These are phyloP conservation scores for Gobius niger DNA, from an alignment of 2,113 vertebrate genomes.

Conservation along the genomic window DNA sequence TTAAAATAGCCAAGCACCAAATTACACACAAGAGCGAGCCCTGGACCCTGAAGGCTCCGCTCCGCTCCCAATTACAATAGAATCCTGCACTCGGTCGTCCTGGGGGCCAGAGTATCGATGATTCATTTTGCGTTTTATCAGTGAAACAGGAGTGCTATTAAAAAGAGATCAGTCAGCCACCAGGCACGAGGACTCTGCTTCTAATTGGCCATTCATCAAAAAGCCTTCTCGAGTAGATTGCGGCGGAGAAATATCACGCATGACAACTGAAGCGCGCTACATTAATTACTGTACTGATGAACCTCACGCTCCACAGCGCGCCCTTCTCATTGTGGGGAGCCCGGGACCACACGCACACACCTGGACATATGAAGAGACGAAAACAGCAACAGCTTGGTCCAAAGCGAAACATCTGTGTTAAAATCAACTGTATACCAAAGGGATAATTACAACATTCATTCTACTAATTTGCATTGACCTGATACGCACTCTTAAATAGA, in stretches of 20 bases:
- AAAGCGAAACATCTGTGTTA: conserved; percentile 4
- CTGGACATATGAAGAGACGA: conserved; percentile 25
- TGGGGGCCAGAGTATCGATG: conserved; percentile 68
- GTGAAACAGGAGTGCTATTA: conserved; percentile 79
- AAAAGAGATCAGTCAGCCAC: conserved; percentile 79
- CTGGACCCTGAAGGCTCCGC: conserved; percentile 27
- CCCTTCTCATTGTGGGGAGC: conserved; percentile 21
- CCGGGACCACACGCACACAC: conserved; percentile 32
- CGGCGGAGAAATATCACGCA: conserved; percentile 63
- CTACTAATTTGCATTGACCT: not conserved
- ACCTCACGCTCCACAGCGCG: conserved; percentile 42
- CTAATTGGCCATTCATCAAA: conserved; percentile 83
- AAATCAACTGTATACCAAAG: conserved; percentile 1
- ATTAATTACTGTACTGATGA: conserved; percentile 74
- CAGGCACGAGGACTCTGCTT: conserved; percentile 67
- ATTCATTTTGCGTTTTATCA: conserved; percentile 80
- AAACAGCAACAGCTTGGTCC: conserved; percentile 3
- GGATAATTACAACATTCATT: conserved; percentile 5
- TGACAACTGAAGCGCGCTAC: conserved; percentile 71
- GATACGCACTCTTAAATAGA: not conserved
- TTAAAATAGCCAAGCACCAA: conserved; percentile 15
- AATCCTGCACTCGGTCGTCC: conserved; percentile 52
- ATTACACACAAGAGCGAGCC: conserved; percentile 20
- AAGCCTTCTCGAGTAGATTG: conserved; percentile 69
- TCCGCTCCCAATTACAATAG: conserved; percentile 68